Evolutionary conservation across 2,888 invertebrate genomes (phyloP), one percentile per base, ranked within the genome.

Genomic region (Hartigia nigra): DNA sequence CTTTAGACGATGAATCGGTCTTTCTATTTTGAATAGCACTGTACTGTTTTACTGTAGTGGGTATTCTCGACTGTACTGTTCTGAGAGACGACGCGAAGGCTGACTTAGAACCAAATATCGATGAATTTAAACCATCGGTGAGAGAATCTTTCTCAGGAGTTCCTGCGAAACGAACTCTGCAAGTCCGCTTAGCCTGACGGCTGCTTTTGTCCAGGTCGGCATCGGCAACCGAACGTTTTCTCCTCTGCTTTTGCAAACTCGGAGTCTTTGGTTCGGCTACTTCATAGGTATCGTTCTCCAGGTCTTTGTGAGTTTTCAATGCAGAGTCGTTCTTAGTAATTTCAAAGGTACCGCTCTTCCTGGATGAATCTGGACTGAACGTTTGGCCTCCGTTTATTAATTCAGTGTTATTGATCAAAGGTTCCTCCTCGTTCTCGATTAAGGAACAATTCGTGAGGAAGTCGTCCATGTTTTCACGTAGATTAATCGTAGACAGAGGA

Each of bases 181-280:
- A 83, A 35, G 70, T 74, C 14, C 82, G 86, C 55, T 86, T 89
- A 0, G 34, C 36, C 23, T 80, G 74, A 55, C 37, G 70, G 34
- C 81, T 80, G 12, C 80, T 82, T 12, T 74, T 75, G 0, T 81
- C 78, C 69, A n/a, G 31, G 1, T 78, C 74, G 3, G 80, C 31
- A 12, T 79, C 79, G 0, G 74, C 78, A 31, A 83, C 34, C 36
- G 74, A 82, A 55, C 85, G 80, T 78, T 88, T 87, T 1, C 34
- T 82, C 11, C 77, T 70, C 77, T 83, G 82, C 11, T 78, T 82
- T 35, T 78, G 77, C 3, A 87, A 81, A 74, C 74, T 83, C 55
- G 86, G 84, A n/a, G 86, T 88, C 78, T 87, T 86, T 23, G 88
- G 86, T 69, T 87, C 81, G 9, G 83, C 82, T 69, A 88, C 31